Conservation (phyloP, 2,113 vertebrate genomes). For the Corythornis madagascariensis region DNA sequence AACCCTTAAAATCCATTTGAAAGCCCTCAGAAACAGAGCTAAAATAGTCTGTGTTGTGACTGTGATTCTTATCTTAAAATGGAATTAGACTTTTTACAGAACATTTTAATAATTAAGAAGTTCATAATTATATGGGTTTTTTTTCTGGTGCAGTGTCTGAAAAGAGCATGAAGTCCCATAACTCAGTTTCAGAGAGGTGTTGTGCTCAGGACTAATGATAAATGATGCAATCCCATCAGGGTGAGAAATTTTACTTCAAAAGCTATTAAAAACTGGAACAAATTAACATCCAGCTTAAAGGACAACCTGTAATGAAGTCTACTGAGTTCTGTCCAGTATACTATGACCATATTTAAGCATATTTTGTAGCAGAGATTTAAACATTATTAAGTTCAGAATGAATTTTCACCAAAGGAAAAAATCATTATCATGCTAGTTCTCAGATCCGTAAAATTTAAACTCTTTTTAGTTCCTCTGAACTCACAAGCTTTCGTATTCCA, state of each 20-base stretch:
- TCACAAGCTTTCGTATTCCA: not conserved
- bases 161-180: conserved; percentile 43
- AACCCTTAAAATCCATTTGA: not conserved
- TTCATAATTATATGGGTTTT: conserved; percentile 31
- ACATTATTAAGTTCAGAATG: not conserved
- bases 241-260: conserved; percentile 6
- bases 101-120: conserved; percentile 50
- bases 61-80: conserved; percentile 59
- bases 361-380: not conserved
- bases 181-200: conserved; percentile 12
- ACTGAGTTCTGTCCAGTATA: not conserved
- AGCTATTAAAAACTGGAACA: not conserved
- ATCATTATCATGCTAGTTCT: not conserved
- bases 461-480: not conserved
- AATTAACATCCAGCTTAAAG: not conserved
- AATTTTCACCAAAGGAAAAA: not conserved
- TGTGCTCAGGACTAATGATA: not conserved
- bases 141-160: conserved; percentile 27
- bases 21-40: not conserved
- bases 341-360: not conserved
- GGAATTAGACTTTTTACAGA: conserved; percentile 28
- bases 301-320: not conserved
- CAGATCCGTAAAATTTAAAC: not conserved
- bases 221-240: not conserved
- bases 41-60: conserved; percentile 16